Evolutionary conservation across 2,797 vertebrate species (phyloP).

Genomic region (Myotis pilosus): DNA sequence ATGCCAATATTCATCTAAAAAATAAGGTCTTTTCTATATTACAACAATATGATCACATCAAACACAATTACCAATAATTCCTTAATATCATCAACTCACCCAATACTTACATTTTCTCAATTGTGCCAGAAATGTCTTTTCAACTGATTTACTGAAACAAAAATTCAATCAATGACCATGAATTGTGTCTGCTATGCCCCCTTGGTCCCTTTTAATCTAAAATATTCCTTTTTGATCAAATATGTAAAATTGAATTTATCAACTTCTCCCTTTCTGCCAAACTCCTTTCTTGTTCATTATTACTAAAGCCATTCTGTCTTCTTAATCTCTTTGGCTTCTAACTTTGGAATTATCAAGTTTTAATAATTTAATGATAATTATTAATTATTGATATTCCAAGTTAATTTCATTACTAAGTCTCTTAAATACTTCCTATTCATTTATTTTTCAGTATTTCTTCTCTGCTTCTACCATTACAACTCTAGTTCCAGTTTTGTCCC

Average conservation of each 20-base stretch:
- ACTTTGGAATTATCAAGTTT: constrained; percentile 44
- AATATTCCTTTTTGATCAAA: constrained; percentile 39
- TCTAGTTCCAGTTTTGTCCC: not conserved
- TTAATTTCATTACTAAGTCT: constrained; percentile 18
- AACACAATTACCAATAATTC: constrained; percentile 15
- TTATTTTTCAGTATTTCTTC: constrained; percentile 26
- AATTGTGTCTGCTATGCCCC: not conserved
- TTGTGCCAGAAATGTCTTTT: not conserved
- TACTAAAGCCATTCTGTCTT: constrained; percentile 19
- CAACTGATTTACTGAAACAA: not conserved
- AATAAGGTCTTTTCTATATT: not conserved
- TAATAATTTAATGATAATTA: not conserved
- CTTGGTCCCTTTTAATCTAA: constrained; percentile 16
- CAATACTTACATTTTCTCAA: constrained; percentile 7
- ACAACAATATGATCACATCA: not conserved
- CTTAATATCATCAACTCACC: not conserved
- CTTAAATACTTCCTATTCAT: not conserved
- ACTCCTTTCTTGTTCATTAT: not conserved
- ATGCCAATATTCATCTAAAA: not conserved
- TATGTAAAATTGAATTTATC: constrained; percentile 43
- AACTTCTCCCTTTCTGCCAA: constrained; percentile 9
- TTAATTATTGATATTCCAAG: not conserved
- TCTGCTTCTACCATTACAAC: not conserved
- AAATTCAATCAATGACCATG: not conserved
- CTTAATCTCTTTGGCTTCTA: not conserved